Evolutionary conservation across 2,797 vertebrate genomes (phyloP).

Genomic region (Lepus oiostolus): DNA sequence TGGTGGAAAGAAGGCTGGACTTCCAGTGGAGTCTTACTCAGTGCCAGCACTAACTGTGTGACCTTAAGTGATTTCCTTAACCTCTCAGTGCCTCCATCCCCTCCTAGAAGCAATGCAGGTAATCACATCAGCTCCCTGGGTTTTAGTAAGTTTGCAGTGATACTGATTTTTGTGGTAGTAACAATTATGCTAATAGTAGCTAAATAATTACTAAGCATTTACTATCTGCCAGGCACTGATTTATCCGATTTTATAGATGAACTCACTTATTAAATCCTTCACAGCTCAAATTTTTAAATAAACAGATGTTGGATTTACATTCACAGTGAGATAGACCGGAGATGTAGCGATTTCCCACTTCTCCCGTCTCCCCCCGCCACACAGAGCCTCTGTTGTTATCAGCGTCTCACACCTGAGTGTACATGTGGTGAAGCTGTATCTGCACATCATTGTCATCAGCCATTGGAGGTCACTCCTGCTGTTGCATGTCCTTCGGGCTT

Average conservation of each 20-base stretch:
- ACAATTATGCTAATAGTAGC: not conserved
- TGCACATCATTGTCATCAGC: not conserved
- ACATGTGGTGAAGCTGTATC: not conserved
- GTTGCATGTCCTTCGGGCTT: not conserved
- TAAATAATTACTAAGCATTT: not conserved
- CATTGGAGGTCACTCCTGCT: not conserved
- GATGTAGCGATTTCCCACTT: not conserved
- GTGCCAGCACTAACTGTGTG: not conserved
- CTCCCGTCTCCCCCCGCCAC: not conserved
- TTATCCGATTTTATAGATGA: not conserved
- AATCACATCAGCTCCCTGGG: not conserved
- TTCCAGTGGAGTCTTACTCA: not conserved
- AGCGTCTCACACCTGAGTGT: not conserved
- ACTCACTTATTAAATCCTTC: conserved; percentile 1
- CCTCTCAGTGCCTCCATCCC: not conserved
- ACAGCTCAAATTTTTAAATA: not conserved
- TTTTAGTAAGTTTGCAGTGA: conserved; percentile 1
- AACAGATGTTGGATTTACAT: not conserved
- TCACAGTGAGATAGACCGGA: not conserved
- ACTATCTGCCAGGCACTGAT: not conserved
- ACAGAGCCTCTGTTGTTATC: not conserved
- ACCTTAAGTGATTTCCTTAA: not conserved
- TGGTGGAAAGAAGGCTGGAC: not conserved
- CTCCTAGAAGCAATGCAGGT: not conserved
- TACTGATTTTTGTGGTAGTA: not conserved